Conservation (phyloP, 2,797 vertebrate species). For the Thunnus albacares region DNA sequence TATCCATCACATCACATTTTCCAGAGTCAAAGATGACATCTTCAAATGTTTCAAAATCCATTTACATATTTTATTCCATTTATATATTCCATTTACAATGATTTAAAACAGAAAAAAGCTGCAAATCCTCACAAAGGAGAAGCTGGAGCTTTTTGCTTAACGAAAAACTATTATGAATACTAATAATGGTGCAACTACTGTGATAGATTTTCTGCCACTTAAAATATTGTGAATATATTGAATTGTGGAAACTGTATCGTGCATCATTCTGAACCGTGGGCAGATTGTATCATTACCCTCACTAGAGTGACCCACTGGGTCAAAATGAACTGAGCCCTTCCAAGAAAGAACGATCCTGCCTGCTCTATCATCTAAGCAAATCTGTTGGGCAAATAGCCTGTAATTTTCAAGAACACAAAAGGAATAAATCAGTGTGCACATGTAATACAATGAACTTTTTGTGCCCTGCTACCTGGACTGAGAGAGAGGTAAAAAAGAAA, state of each 20-base stretch:
- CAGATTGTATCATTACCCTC: not conserved
- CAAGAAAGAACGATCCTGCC: not conserved
- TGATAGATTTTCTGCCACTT: no score
- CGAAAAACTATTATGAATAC: not conserved
- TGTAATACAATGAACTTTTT: conserved; percentile 12
- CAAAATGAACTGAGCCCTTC: not conserved
- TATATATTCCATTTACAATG: not conserved
- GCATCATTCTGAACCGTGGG: not conserved
- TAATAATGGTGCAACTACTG: no score
- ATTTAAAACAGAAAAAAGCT: no score
- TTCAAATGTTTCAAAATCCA: no score
- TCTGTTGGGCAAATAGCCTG: conserved; percentile 10
- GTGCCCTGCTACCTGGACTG: not conserved
- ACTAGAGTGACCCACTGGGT: not conserved
- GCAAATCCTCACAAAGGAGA: no score
- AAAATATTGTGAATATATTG: not conserved
- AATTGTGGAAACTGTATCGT: not conserved
- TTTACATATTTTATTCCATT: no score
- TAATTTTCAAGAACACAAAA: conserved; percentile 32
- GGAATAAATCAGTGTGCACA: conserved; percentile 12
- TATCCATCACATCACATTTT: no score
- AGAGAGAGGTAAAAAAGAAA: conserved; percentile 22
- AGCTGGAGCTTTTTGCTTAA: no score
- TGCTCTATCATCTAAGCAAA: not conserved
- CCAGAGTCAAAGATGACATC: no score